These are phyloP conservation scores for Emys orbicularis DNA, from an alignment of 2,797 vertebrate genomes.

Conservation along the genomic window DNA sequence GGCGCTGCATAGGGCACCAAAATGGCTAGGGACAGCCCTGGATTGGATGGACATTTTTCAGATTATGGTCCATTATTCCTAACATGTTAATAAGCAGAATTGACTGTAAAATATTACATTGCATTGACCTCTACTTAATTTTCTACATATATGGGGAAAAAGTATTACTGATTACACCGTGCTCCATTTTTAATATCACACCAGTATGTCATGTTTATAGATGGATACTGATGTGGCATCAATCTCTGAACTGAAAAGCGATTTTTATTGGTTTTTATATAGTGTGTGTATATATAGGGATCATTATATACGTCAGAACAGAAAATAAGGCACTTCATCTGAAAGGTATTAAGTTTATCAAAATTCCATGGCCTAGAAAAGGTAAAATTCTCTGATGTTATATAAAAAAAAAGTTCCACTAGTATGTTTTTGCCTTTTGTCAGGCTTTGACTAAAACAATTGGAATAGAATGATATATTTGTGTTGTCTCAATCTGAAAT, in stretches of 20 bases:
- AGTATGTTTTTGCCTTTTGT: slow-evolving; percentile 19
- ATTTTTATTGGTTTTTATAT: neutral
- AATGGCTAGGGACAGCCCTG: too few relatives aligned
- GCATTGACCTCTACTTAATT: slow-evolving; percentile 65
- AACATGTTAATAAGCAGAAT: slow-evolving; percentile 58
- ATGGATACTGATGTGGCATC: slow-evolving; percentile 48
- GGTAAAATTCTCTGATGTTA: neutral
- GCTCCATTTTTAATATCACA: slow-evolving; percentile 62
- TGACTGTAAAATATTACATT: slow-evolving; percentile 49
- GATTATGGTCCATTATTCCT: slow-evolving; percentile 50
- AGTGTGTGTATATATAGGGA: neutral
- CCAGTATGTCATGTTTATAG: slow-evolving; percentile 45
- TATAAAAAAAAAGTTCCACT: slow-evolving; percentile 44
- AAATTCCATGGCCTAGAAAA: slow-evolving; percentile 29
- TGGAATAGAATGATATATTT: slow-evolving; percentile 17
- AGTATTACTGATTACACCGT: slow-evolving; percentile 33
- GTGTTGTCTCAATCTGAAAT: neutral
- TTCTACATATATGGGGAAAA: slow-evolving; percentile 29
- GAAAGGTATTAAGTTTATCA: slow-evolving; percentile 48
- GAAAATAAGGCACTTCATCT: slow-evolving; percentile 17
- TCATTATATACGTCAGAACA: neutral
- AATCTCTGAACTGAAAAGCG: neutral
- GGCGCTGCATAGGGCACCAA: too few relatives aligned
- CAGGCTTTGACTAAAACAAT: neutral
- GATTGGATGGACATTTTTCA: slow-evolving; percentile 8